A percentile compares a stretch with the other conserved stretches of the same genome.
Conservation (phyloP, 2,113 vertebrate genomes). For the Jacana jacana region DNA sequence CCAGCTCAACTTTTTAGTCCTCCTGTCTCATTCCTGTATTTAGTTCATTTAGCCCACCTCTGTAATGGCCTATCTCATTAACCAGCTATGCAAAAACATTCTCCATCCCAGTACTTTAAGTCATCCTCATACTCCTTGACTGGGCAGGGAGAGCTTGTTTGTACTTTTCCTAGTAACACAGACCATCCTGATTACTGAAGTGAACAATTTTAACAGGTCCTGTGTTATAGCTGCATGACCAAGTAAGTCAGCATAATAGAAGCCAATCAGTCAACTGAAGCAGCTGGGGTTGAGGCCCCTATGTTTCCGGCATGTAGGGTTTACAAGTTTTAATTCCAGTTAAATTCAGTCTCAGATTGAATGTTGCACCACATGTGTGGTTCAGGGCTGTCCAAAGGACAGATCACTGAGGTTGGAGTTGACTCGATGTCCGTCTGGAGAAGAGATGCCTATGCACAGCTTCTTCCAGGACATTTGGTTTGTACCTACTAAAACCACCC, state of each 20-base stretch:
- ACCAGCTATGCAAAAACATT: not conserved
- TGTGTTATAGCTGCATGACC: not conserved
- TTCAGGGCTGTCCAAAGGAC: not conserved
- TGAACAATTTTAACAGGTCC: not conserved
- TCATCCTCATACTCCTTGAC: not conserved
- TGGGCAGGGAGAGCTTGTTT: not conserved
- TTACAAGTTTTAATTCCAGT: not conserved
- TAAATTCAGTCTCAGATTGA: not conserved
- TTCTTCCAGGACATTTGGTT: not conserved
- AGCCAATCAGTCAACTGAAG: not conserved
- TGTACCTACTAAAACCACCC: not conserved
- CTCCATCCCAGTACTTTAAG: not conserved
- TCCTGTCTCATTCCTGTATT: not conserved
- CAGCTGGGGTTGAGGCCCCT: not conserved
- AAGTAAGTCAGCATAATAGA: not conserved
- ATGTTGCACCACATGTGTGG: not conserved
- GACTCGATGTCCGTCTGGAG: rapidly evolving
- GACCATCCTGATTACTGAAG: not conserved
- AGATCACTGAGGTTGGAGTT: not conserved
- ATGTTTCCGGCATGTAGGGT: not conserved
- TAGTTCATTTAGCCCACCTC: rapidly evolving
- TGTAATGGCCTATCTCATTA: not conserved
- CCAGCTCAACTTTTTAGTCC: not conserved
- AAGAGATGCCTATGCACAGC: not conserved
- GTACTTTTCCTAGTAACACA: not conserved